Percentiles rank a stretch among this genome's conserved stretches.
phyloP scores from a whole-genome alignment of 1,140 invertebrate genomes.

The Episyrphus balteatus region DNA sequence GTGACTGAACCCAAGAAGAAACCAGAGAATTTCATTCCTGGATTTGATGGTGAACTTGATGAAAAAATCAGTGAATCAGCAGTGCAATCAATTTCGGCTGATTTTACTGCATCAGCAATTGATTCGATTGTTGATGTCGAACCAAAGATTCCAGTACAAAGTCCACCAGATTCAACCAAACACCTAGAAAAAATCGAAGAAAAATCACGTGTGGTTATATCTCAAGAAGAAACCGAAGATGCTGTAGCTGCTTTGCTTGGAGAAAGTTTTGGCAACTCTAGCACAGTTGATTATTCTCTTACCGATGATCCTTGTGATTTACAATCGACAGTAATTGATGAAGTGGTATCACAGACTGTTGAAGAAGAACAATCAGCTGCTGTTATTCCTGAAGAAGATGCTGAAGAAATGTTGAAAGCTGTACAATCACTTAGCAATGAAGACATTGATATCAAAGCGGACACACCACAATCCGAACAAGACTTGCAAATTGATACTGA shows the following conservation, averaged over 20 bases:
- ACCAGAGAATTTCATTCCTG: slow-evolving; percentile 54
- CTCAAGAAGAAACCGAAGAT: slow-evolving; percentile 85
- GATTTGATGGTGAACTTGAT: slow-evolving; percentile 55
- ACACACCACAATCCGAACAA: slow-evolving; percentile 71
- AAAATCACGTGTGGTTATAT: slow-evolving; percentile 71
- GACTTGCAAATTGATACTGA: slow-evolving; percentile 80
- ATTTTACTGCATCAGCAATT: slow-evolving; percentile 35
- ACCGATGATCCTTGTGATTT: slow-evolving; percentile 37
- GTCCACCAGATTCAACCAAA: slow-evolving; percentile 32
- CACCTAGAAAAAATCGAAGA: slow-evolving; percentile 51
- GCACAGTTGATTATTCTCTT: slow-evolving; percentile 43
- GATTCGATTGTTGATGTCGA: slow-evolving; percentile 35
- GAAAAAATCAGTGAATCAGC: slow-evolving; percentile 67
- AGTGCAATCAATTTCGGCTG: slow-evolving; percentile 57
- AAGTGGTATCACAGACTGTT: slow-evolving; percentile 16
- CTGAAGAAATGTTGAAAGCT: slow-evolving; percentile 66
- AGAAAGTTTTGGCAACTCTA: slow-evolving; percentile 60
- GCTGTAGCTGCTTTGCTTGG: slow-evolving; percentile 77
- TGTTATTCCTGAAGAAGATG: slow-evolving; percentile 35
- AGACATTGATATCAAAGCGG: slow-evolving; percentile 67
- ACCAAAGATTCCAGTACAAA: slow-evolving; percentile 34
- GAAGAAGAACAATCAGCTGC: slow-evolving; percentile 12
- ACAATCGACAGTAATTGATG: slow-evolving; percentile 26
- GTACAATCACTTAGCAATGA: slow-evolving; percentile 61
- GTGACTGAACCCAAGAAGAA: slow-evolving; percentile 36